These are phyloP conservation scores for Ladona fulva DNA, from an alignment of 1,140 invertebrate genomes.

Conservation along the genomic window DNA sequence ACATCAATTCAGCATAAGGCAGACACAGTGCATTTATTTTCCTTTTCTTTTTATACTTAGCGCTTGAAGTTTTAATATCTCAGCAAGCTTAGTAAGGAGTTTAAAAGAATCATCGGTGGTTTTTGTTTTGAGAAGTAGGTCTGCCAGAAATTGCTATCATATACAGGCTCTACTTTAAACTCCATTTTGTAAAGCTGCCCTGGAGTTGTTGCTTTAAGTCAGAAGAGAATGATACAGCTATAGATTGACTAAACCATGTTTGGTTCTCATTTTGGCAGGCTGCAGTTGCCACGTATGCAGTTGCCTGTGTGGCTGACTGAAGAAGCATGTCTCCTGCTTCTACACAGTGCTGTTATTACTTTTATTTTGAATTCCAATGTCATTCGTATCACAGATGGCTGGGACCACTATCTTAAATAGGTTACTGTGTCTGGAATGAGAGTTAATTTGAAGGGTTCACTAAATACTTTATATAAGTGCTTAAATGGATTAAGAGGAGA, in stretches of 20 bases:
- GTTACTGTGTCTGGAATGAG: neutral
- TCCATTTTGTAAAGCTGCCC: no score
- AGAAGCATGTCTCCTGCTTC: neutral
- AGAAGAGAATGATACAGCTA: no score
- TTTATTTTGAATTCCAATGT: conserved; percentile 1
- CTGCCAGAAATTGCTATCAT: no score
- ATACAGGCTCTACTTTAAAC: no score
- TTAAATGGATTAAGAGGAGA: neutral
- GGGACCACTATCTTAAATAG: neutral
- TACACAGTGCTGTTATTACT: neutral
- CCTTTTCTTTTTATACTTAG: no score
- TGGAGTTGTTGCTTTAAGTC: no score
- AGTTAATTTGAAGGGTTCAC: neutral
- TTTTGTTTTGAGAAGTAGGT: no score
- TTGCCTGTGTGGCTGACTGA: neutral
- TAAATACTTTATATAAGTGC: neutral
- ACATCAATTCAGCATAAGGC: no score
- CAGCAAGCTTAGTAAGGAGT: no score
- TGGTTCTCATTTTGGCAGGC: neutral
- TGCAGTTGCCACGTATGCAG: neutral
- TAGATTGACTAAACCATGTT: neutral
- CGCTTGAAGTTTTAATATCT: no score
- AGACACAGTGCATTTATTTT: no score
- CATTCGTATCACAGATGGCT: neutral
- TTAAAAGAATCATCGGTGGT: no score